phyloP scores from a whole-genome alignment of 1,140 invertebrate species.

The Drosophila novamexicana region DNA sequence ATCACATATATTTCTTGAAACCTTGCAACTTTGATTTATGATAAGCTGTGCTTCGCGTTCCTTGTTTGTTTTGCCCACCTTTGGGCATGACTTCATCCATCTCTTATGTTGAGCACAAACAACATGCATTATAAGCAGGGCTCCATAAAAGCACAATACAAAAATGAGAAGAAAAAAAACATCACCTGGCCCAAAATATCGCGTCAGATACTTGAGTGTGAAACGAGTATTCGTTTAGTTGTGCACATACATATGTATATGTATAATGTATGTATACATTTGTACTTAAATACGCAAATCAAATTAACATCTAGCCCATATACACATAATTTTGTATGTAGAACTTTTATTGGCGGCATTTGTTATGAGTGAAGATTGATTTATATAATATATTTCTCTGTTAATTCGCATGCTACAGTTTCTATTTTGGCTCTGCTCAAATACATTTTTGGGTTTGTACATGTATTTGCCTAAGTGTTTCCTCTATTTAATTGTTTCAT shows the following conservation, averaged over 20 bases:
- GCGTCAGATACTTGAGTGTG: constrained; percentile 23
- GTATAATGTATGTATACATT: constrained; percentile 13
- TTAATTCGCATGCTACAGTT: neutral
- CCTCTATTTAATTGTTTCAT: constrained; percentile 39
- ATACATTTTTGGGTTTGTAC: neutral
- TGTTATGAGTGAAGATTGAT: constrained; percentile 9
- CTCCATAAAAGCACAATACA: constrained; percentile 40
- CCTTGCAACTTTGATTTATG: constrained; percentile 23
- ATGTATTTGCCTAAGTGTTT: constrained; percentile 32
- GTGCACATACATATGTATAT: constrained; percentile 1
- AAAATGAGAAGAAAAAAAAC: neutral
- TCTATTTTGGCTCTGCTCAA: neutral
- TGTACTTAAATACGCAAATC: neutral
- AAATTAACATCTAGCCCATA: constrained; percentile 4
- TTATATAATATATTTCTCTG: constrained; percentile 14
- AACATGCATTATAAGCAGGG: constrained; percentile 32
- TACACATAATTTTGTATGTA: constrained; percentile 13
- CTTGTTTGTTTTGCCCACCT: constrained; percentile 39
- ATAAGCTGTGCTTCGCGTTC: constrained; percentile 2
- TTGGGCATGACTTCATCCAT: constrained; percentile 63
- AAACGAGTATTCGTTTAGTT: constrained; percentile 30
- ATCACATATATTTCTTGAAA: constrained; percentile 3
- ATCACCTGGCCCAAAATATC: constrained; percentile 21
- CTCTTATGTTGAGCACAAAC: constrained; percentile 54
- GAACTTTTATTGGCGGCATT: constrained; percentile 23